A percentile compares a stretch with the other conserved stretches of the same genome.
These are phyloP conservation scores for Spatula versicolor DNA, from an alignment of 2,797 vertebrate genomes.

Conservation along the genomic window DNA sequence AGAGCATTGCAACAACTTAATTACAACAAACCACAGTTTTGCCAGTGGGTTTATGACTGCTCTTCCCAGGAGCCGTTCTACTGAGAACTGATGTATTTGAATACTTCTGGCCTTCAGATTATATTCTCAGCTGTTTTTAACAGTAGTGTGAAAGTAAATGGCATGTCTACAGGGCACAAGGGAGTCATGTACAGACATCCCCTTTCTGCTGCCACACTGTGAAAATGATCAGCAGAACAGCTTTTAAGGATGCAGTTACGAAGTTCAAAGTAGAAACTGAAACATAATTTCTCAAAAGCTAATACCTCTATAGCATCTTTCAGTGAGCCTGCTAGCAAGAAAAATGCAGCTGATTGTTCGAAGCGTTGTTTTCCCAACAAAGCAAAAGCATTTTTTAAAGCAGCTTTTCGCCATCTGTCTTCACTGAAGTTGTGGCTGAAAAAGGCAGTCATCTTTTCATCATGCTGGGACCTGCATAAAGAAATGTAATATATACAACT, in stretches of 20 bases:
- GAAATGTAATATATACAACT: slow-evolving; percentile 3
- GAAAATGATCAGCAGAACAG: neutral
- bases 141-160: neutral
- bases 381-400: slow-evolving; percentile 97
- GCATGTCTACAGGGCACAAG: neutral
- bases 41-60: neutral
- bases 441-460: slow-evolving; percentile 98
- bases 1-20: neutral
- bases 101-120: neutral
- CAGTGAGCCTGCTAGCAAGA: slow-evolving; percentile 95
- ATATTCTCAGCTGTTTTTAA: neutral
- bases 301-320: slow-evolving; percentile 98
- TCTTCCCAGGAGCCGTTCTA: neutral
- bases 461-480: slow-evolving; percentile 90
- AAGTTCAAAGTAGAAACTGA: neutral
- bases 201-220: neutral
- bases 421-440: slow-evolving; percentile 98
- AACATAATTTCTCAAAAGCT: slow-evolving; percentile 2
- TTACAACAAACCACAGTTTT: neutral
- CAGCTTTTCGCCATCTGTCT: slow-evolving; percentile 96
- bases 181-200: neutral
- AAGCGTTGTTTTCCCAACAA: slow-evolving; percentile 98
- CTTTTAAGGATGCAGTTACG: neutral
- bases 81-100: neutral
- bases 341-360: slow-evolving; percentile 97